phyloP scores from a whole-genome alignment of 2,888 invertebrate species.

The Leucozona laternaria region DNA sequence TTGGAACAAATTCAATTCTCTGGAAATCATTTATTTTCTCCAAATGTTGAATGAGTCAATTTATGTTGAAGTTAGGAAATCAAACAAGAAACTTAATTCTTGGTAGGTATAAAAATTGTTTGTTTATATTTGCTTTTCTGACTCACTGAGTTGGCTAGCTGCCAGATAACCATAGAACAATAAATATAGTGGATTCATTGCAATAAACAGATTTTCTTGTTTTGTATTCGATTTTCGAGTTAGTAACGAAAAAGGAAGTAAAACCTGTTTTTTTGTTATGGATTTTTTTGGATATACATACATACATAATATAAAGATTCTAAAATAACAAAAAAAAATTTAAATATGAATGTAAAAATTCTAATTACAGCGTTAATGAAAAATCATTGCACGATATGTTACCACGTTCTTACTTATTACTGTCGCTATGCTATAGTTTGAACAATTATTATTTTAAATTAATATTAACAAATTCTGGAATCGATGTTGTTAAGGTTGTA shows the following conservation, averaged over 20 bases:
- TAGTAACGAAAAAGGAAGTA: not conserved
- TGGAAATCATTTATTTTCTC: not conserved
- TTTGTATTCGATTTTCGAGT: not conserved
- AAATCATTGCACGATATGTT: too few relatives aligned
- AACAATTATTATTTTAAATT: too few relatives aligned
- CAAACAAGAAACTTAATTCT: not conserved
- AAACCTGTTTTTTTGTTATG: not conserved
- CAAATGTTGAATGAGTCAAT: not conserved
- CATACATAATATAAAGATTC: too few relatives aligned
- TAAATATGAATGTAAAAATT: too few relatives aligned
- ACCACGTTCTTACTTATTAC: too few relatives aligned
- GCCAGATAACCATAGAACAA: not conserved
- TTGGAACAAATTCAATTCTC: not conserved
- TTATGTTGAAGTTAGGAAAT: not conserved
- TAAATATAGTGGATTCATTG: not conserved
- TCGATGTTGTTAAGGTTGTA: too few relatives aligned
- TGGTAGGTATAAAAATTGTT: not conserved
- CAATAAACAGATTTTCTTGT: not conserved
- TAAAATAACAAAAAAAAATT: too few relatives aligned
- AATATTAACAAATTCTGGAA: too few relatives aligned
- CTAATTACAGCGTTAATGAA: too few relatives aligned
- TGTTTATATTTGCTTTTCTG: not conserved
- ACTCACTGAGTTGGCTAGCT: not conserved
- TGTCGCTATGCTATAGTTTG: too few relatives aligned
- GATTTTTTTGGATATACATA: too few relatives aligned